Base-by-base conservation (phyloP, 2,113 vertebrate species). In the Turdus rufiventris region DNA sequence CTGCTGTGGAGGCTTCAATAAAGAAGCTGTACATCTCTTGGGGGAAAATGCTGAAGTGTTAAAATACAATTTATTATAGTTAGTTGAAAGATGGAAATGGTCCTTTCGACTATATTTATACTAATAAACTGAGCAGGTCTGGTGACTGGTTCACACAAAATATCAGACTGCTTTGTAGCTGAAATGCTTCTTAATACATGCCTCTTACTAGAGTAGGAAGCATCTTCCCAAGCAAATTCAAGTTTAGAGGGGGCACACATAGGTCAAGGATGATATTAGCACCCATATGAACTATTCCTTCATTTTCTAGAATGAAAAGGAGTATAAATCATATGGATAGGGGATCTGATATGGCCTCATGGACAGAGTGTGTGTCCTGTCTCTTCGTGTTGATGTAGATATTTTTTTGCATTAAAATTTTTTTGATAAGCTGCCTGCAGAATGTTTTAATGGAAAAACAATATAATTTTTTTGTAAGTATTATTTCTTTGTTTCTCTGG, bases 161-260 rank as follows among this genome's bases (percentile, higher is more conserved):
- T 29, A 33, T 31, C 20, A 61, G 14, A 33, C 23, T 73, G 21
- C 14, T 65, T 45, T 73, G 40, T 36, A 73, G 15, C 31, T 58
- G 2, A 3, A 75, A 67, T 67, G 8, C 5, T 18, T 73, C 19
- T 48, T 72, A 47, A 73, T 8, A 40, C 14, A 23, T 29, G 13
- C 0, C 2, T 77, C 70, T 51, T 53, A 18, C 19, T 45, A 7
- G 6, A 34, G 23, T 8, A 83, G 67, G 19, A 38, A 40, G 7
- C 1, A 3, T 12, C 5, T 6, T 57, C 10, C 57, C 23, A n/a
- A 26, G 15, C 12, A 70, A 70, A 65, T 5, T 56, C 29, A 40
- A 10, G 4, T 21, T 29, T 14, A 40, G 17, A 40, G 25, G 7
- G 2, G 21, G 1, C 12, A 71, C 5, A 25, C 2, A 36, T 3